Evolutionary conservation across 1,140 invertebrate genomes (phyloP), one percentile per base, ranked within the genome.

Genomic region (Diorhabda carinulata): DNA sequence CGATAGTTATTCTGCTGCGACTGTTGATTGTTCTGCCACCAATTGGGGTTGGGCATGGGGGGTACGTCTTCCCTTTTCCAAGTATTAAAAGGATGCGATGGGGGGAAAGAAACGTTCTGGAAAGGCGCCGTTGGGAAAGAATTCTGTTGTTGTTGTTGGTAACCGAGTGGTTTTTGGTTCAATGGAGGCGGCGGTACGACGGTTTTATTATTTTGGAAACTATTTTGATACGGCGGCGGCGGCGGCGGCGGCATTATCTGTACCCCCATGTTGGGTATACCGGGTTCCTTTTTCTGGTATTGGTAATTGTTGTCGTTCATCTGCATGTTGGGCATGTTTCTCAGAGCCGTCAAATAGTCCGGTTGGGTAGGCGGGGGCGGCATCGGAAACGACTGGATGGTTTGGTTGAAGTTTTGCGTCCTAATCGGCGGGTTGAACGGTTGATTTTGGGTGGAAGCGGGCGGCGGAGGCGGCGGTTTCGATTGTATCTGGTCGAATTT

Each of bases 341-440:
- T 62, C 9, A 75, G 62, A 42, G 68, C 71, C 6, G 72, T 72
- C 4, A 75, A 67, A 52, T 73, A 75, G 52, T 76, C 73, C 4
- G 58, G 61, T 68, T 69, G 70, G 47, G 47, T 4, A 42, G 63
- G 58, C 25, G 52, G 56, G 3, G 73, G 57, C 57, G 62, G 61
- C 10, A 63, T 52, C 4, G 73, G 72, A 56, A 74, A 75, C 2
- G 70, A 66, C 5, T 70, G 70, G 10, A 69, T 69, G 58, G 74
- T 76, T 67, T 77, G 74, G 57, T 74, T 75, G 57, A 77, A 75
- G 44, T 61, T 69, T 64, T 72, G 74, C 7, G 69, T 72, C 64
- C 76, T 57, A 40, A 70, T 65, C 9, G 69, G 64, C 10, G 61
- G 66, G 43, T 64, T 67, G 52, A 70, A 61, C 43, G 65, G 69